Percentiles rank a stretch among this genome's conserved stretches.
These are phyloP conservation scores for Bombus waltoni DNA, from an alignment of 1,140 invertebrate genomes.

Conservation along the genomic window DNA sequence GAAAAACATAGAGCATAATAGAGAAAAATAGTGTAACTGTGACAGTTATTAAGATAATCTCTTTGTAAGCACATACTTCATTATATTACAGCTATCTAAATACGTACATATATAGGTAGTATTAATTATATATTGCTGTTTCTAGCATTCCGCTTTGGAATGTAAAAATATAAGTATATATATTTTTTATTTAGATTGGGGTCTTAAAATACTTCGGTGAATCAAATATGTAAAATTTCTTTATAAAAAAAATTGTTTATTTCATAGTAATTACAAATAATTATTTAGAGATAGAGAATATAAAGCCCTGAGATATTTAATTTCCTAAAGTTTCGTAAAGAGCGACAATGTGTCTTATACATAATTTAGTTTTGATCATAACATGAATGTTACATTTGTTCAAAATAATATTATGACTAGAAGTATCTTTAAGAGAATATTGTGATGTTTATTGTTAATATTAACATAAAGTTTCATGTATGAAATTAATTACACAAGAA, in stretches of 20 bases:
- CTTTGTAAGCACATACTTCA: slow-evolving; percentile 45
- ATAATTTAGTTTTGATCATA: slow-evolving; percentile 35
- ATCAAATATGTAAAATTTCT: slow-evolving; percentile 23
- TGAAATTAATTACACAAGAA: slow-evolving; percentile 59
- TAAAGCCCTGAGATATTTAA: neutral
- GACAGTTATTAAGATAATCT: slow-evolving; percentile 48
- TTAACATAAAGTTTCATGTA: slow-evolving; percentile 58
- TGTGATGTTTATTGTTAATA: slow-evolving; percentile 69
- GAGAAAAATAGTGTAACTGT: slow-evolving; percentile 26
- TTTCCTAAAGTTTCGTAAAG: slow-evolving; percentile 3
- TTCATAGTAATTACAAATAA: neutral
- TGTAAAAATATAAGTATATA: slow-evolving; percentile 20
- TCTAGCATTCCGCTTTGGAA: slow-evolving; percentile 23
- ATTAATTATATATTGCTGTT: slow-evolving; percentile 36
- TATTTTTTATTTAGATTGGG: slow-evolving; percentile 43
- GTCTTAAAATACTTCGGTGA: slow-evolving; percentile 34
- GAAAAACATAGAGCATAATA: slow-evolving; percentile 44
- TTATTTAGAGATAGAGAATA: slow-evolving; percentile 26
- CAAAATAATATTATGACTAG: slow-evolving; percentile 23
- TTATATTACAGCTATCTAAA: slow-evolving; percentile 51
- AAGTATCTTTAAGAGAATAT: slow-evolving; percentile 61
- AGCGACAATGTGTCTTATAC: slow-evolving; percentile 27
- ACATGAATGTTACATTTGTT: slow-evolving; percentile 18
- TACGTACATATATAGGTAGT: slow-evolving; percentile 28
- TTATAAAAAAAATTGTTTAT: neutral